phyloP scores from a whole-genome alignment of 1,140 invertebrate species.

The Drosophila persimilis region DNA sequence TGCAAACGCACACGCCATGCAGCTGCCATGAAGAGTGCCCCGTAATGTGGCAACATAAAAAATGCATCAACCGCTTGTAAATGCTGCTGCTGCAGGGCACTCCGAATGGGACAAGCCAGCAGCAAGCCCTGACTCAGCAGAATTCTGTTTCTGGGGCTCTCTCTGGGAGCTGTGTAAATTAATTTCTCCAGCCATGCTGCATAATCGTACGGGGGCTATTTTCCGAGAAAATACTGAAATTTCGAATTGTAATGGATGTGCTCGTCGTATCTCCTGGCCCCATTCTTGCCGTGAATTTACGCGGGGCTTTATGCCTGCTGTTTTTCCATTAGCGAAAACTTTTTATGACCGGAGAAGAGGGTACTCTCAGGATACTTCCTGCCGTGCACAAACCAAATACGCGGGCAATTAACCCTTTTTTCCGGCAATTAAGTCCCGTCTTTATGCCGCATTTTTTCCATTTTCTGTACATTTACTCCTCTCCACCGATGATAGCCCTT shows the following conservation, averaged over 20 bases:
- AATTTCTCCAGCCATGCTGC: conserved; percentile 31
- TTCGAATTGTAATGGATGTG: conserved; percentile 24
- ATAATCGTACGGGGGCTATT: conserved; percentile 2
- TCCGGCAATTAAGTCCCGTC: conserved; percentile 43
- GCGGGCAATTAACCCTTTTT: conserved; percentile 50
- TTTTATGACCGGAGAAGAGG: conserved; percentile 24
- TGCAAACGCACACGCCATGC: background rate
- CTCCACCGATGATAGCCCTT: background rate
- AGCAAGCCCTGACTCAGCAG: background rate
- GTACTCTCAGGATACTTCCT: conserved; percentile 34
- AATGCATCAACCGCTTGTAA: conserved; percentile 67
- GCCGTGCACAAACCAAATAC: conserved; percentile 43
- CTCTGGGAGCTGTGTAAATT: conserved; percentile 35
- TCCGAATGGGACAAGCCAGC: conserved; percentile 4
- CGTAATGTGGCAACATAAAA: conserved; percentile 67
- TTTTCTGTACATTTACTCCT: conserved; percentile 4
- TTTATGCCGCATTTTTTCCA: conserved; percentile 41
- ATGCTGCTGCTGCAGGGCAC: conserved; percentile 35
- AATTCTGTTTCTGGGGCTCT: conserved; percentile 26
- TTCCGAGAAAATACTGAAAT: conserved; percentile 22
- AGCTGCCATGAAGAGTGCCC: conserved; percentile 31
- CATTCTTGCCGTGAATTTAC: background rate
- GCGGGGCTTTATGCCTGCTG: conserved; percentile 1
- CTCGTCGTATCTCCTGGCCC: conserved; percentile 1
- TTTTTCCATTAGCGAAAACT: conserved; percentile 50